Evolutionary conservation across 2,888 invertebrate genomes (phyloP), one percentile per base, ranked within the genome.

Genomic region (Chrysolina haemoptera): DNA sequence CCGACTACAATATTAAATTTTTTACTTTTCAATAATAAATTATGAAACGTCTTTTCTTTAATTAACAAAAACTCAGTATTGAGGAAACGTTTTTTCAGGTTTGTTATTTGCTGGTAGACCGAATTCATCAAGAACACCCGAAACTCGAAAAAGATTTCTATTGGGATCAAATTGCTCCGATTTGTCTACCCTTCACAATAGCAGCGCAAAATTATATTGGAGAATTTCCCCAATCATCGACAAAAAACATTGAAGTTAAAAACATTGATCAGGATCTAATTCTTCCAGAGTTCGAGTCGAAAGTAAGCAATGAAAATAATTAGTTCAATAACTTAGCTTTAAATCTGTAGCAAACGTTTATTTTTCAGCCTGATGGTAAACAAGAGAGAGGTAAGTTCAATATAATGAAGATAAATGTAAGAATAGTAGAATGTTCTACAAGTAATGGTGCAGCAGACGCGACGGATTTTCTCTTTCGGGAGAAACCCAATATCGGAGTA

Each of bases 101-200:
- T 14, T 94, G 95, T 18, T 96, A 96, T 88, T 90, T 96, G 86
- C 94, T 96, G 80, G 96, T 97, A 62, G 96, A 97, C 86, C 96
- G 96, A 89, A 96, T 96, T 94, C 96, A 96, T 85, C 94, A 96
- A 86, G 95, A 96, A 85, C 95, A 96, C 88, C 96, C 96, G 0
- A 94, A 95, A 86, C 88, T 96, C 73, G 92, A 95, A 76, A 92
- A 91, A 80, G 96, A 96, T 89, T 95, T 95, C 85, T 96, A 96
- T 85, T 96, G 96, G 96, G 95, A 95, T 84, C 94, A 82, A 70
- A 79, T 81, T 14, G 85, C 83, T 5, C 85, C 85, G 5, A 79
- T 92, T 27, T 94, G 95, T 85, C 87, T 96, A 79, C 96, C 96
- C 0, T 96, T 96, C 86, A 96, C 97, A 0, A 91, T 95, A 14